Conservation (phyloP, 2,888 invertebrate species). For the Muschampia staudingeri region DNA sequence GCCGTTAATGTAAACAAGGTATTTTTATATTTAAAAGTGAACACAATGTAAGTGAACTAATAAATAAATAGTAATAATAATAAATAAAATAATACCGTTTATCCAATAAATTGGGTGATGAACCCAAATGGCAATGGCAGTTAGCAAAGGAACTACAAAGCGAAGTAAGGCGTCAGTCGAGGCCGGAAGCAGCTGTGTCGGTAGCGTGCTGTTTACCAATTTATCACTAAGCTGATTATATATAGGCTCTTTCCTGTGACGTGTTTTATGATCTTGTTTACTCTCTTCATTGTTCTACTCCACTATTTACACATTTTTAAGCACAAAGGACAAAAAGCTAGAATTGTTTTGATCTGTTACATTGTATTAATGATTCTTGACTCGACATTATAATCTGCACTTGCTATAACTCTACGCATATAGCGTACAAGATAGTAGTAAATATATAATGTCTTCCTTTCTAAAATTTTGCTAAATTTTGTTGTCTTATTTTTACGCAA, state of each 20-base stretch:
- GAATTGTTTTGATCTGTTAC: constrained; percentile 51
- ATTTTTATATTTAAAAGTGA: too few relatives aligned
- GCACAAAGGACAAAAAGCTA: constrained; percentile 71
- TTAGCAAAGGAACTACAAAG: constrained; percentile 51
- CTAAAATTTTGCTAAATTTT: too few relatives aligned
- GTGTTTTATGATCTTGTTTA: constrained; percentile 89
- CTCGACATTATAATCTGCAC: background rate
- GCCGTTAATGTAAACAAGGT: too few relatives aligned
- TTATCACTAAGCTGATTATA: constrained; percentile 91
- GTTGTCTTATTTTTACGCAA: too few relatives aligned
- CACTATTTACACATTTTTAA: constrained; percentile 85
- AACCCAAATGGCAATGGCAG: constrained; percentile 25
- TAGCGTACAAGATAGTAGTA: too few relatives aligned
- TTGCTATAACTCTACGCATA: too few relatives aligned
- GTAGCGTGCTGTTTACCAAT: constrained; percentile 91
- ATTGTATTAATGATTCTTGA: constrained; percentile 6
- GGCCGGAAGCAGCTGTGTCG: constrained; percentile 88
- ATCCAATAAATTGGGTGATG: constrained; percentile 21
- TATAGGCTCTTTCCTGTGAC: constrained; percentile 88
- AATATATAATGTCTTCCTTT: too few relatives aligned
- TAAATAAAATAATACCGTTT: background rate
- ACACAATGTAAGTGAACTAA: too few relatives aligned
- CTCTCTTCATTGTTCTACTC: constrained; percentile 84
- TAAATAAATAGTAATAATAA: too few relatives aligned
- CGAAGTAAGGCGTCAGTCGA: constrained; percentile 68